phyloP scores from a whole-genome alignment of 2,113 vertebrate genomes.

The Zingel zingel region DNA sequence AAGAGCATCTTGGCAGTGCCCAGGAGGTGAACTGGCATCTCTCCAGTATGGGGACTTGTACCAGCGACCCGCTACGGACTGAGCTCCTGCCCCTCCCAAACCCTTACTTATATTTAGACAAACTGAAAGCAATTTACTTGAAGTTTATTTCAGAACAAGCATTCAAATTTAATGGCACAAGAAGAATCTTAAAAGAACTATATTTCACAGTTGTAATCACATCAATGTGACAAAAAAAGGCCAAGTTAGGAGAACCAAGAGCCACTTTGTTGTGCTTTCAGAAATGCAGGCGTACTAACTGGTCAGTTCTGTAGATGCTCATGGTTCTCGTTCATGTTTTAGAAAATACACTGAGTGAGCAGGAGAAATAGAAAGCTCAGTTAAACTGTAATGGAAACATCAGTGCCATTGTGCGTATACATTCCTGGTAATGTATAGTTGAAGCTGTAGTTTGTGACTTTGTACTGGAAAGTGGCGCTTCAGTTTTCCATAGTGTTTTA shows the following conservation, averaged over 20 bases:
- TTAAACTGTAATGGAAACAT: background rate
- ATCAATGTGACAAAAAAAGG: constrained; percentile 1
- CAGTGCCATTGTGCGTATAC: background rate
- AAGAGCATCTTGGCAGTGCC: too few species aligned
- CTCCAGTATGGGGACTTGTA: too few species aligned
- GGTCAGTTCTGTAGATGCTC: background rate
- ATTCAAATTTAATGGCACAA: constrained; percentile 33
- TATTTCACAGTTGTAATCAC: constrained; percentile 12
- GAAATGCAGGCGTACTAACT: background rate
- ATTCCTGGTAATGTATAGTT: background rate
- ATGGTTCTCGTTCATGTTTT: background rate
- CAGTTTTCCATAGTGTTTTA: background rate
- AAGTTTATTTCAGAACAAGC: constrained; percentile 32
- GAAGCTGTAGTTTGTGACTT: background rate
- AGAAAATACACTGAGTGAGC: background rate
- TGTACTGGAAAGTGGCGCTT: background rate
- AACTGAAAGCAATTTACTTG: background rate
- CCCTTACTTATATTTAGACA: background rate
- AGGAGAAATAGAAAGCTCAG: background rate
- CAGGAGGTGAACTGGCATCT: too few species aligned
- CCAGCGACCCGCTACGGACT: too few species aligned
- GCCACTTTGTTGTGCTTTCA: constrained; percentile 38
- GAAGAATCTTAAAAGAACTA: background rate
- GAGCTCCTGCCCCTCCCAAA: too few species aligned
- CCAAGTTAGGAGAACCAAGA: background rate